Base-by-base conservation (phyloP, 2,113 vertebrate genomes). In the Scopus umbretta region DNA sequence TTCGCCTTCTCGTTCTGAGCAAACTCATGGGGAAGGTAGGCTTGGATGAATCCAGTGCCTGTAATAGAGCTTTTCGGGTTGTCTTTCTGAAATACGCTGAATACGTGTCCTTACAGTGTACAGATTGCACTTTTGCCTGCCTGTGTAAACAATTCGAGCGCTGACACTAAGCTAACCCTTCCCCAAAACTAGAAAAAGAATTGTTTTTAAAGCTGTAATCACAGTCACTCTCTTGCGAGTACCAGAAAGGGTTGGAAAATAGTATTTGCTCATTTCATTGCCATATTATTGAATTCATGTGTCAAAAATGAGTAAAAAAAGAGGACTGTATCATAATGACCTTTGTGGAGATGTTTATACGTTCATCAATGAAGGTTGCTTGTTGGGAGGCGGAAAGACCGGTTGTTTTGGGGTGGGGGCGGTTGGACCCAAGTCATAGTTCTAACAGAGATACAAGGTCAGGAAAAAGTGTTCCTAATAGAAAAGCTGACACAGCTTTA, bases 401-500 rank as follows among this genome's bases (percentile, higher is more conserved):
- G 30, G 36, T n/a, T 53, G 14, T 7, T 58, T 58, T 8, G 32
- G 36, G 25, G 13, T 13, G 4, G 2, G 27, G 29, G 10, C 10
- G 26, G 53, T 83, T 81, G 42, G n/a, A 62, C 65, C 29, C 27
- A 8, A 34, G 70, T 61, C 2, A 0, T 32, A 0, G 75, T 94
- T 84, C 32, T 40, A 56, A 4, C 43, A 52, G 59, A 66, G 80
- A 21, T 1, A n/a, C 5, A 50, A 89, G 84, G 84, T 71, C 86
- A 92, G 95, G 86, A 59, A 15, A 7, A 8, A 66, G 50, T 2
- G 0, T 45, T 80, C 16, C 45, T 42, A 92, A 83, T 83, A 19
- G 88, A 63, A 95, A 30, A 86, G 96, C 96, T 96, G 95, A 95
- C 90, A 23, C 68, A 93, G 94, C 96, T 84, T 71, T 63, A 65